phyloP scores from a whole-genome alignment of 37 sponge, comb jelly and placozoan genomes.

The Beroe forskalii region DNA sequence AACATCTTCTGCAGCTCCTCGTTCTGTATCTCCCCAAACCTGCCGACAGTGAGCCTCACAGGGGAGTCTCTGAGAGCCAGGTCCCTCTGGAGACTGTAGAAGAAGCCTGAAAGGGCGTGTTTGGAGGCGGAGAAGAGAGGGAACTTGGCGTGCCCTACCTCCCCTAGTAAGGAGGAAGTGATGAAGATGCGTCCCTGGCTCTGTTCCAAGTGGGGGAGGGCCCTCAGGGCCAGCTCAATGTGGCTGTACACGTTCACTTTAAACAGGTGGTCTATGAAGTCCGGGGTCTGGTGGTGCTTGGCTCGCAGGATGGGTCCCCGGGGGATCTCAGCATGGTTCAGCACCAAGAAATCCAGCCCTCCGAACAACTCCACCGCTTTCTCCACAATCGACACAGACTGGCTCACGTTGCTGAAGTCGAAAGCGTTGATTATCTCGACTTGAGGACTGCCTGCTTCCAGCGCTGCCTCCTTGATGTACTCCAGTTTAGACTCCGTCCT shows the following conservation, averaged over 20 bases:
- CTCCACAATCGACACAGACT: background rate
- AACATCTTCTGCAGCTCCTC: background rate
- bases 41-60: background rate
- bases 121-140: slow-evolving; percentile 7
- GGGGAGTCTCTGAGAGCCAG: background rate
- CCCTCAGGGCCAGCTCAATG: background rate
- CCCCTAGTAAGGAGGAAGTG: slow-evolving; percentile 18
- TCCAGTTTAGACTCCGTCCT: background rate
- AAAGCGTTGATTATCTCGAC: background rate
- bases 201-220: background rate
- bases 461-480: slow-evolving; percentile 10
- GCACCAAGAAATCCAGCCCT: slow-evolving; percentile 1
- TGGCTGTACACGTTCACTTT: slow-evolving; percentile 41
- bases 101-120: slow-evolving; percentile 48
- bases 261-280: background rate
- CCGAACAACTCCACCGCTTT: background rate
- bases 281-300: background rate
- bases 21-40: background rate
- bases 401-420: background rate
- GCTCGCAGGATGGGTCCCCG: background rate
- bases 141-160: background rate
- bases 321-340: slow-evolving; percentile 51
- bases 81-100: slow-evolving; percentile 1
- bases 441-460: background rate
- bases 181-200: slow-evolving; percentile 6